Evolutionary conservation across 1,140 invertebrate species (phyloP).

Genomic region (Drosophila quadrilineata): DNA sequence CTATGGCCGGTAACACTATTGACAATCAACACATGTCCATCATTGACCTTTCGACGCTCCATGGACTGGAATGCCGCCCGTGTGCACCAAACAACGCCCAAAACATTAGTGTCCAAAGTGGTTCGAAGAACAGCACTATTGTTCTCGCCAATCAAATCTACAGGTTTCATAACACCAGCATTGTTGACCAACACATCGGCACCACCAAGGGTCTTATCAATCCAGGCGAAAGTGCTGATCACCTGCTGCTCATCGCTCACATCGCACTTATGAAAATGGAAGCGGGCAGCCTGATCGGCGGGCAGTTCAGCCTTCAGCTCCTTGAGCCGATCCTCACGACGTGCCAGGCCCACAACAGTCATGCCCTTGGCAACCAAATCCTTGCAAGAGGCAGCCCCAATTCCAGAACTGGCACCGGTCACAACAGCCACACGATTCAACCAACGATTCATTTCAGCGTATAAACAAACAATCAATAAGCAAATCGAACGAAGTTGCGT

Average conservation of each 20-base stretch:
- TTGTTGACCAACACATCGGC: conserved; percentile 88
- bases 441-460: conserved; percentile 49
- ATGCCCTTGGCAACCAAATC: conserved; percentile 82
- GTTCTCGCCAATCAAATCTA: conserved; percentile 7
- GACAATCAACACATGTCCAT: conserved; percentile 88
- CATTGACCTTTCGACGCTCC: conserved; percentile 84
- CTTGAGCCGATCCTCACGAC: conserved; percentile 82
- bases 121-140: conserved; percentile 27
- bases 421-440: conserved; percentile 41
- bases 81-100: conserved; percentile 85
- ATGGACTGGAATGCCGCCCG: conserved; percentile 86
- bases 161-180: conserved; percentile 83
- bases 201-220: conserved; percentile 84
- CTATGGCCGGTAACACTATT: conserved; percentile 84
- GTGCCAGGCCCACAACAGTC: conserved; percentile 86
- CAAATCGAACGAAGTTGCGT: no score
- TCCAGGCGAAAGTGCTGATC: conserved; percentile 84
- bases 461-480: no score
- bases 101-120: conserved; percentile 85
- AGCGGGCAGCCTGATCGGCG: conserved; percentile 60
- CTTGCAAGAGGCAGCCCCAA: conserved; percentile 81
- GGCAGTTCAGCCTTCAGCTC: conserved; percentile 64
- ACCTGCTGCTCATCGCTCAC: conserved; percentile 85
- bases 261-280: conserved; percentile 83
- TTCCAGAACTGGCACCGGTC: conserved; percentile 82